Evolutionary conservation across 1,140 invertebrate species (phyloP), one percentile per base, ranked within the genome.

Genomic region (Andricus grossulariae): DNA sequence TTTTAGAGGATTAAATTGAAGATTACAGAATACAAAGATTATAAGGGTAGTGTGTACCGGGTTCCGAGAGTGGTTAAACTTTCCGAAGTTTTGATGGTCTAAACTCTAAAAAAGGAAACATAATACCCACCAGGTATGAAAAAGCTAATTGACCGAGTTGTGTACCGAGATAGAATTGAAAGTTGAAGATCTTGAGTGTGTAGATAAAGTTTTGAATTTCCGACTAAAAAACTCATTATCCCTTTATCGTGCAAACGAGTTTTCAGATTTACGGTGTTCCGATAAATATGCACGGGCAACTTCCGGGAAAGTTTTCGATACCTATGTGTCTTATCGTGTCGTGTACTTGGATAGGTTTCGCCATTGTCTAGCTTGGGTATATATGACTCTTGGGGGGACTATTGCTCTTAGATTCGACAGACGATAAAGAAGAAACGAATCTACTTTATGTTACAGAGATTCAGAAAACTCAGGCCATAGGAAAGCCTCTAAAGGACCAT

Each of bases 391-490:
- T 45, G 32, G 25, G 60, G 60, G 32, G 60, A 39, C 57, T 66
- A 66, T 66, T 66, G 60, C 60, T 79, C 55, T 79, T 39, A 78
- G 55, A 82, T 80, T 77, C 77, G 74, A 39, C 4, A 72, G 78
- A 76, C 76, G 78, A 80, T 80, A 80, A 78, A 78, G 74, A 73
- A 76, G 76, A 66, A 80, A 66, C 66, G 78, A 80, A 83, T 82
- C 60, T 74, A 80, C 74, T 80, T 85, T 83, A 52, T 88, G 79
- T 92, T 92, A 32, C 91, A 95, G 94, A 95, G 86, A 93, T 95
- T 71, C 92, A 93, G 73, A 93, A 94, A 82, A 94, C 94, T 32
- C 92, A 94, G 83, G 91, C 92, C 7, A 91, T 91, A 54, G 93
- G 93, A 18, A 93, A 93, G 72, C 93, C 94, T 4, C 86, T 91